Evolutionary conservation across 2,113 vertebrate species (phyloP).

Genomic region (Brachyhypopomus occidentalis): DNA sequence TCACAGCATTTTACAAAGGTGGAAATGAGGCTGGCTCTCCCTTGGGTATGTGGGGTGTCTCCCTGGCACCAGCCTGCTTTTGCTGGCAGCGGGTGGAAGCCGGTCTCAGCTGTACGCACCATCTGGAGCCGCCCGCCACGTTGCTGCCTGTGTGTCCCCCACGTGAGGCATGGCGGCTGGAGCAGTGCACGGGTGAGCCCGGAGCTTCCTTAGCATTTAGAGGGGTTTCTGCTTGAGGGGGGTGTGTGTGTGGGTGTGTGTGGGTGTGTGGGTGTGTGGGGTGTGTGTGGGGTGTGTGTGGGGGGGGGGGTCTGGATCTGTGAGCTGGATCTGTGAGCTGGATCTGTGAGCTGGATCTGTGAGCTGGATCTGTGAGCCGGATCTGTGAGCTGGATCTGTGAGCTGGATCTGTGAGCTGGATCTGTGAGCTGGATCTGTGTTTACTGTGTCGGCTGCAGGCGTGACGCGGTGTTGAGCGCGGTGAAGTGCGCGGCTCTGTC

Average conservation of each 20-base stretch:
- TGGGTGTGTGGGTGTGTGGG: no score
- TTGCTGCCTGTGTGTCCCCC: no score
- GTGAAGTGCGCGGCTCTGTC: constrained; percentile 14
- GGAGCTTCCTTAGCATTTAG: background rate
- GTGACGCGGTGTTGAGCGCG: background rate
- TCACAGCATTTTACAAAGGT: constrained; percentile 21
- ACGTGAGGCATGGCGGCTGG: no score
- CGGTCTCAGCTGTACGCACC: constrained; percentile 26
- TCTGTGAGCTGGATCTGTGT: no score
- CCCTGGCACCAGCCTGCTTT: constrained; percentile 7
- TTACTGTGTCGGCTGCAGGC: background rate
- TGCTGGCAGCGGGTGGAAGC: constrained; percentile 21
- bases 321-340: no score
- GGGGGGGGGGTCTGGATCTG: no score
- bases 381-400: no score
- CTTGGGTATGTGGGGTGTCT: constrained; percentile 1
- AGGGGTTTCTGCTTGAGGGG: background rate
- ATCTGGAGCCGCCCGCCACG: constrained; percentile 24
- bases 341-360: no score
- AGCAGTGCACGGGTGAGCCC: no score
- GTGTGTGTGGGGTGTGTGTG: background rate
- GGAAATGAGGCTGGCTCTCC: constrained; percentile 35
- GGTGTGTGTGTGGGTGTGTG: no score
- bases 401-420: no score
- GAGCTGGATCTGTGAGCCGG: no score